Evolutionary conservation across 2,888 invertebrate genomes (phyloP).

Genomic region (Palloptera scutellata): DNA sequence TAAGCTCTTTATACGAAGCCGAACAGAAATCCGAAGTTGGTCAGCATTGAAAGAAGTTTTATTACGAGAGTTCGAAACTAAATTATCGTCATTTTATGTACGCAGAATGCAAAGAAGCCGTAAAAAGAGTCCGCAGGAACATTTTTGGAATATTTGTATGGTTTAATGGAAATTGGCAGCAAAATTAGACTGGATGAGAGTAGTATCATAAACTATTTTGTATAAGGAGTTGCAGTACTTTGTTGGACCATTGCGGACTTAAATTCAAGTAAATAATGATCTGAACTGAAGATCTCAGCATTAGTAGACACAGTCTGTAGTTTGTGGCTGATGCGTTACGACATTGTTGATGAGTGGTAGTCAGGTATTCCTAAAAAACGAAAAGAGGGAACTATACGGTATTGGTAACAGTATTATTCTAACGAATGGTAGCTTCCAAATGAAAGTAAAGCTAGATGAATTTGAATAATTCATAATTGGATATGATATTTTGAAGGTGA

Average conservation of each 20-base stretch:
- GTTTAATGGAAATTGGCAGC: conserved; percentile 24
- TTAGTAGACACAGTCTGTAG: too few relatives aligned
- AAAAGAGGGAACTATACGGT: background rate
- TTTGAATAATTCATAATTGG: too few relatives aligned
- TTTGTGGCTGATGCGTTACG: too few relatives aligned
- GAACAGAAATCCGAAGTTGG: conserved; percentile 24
- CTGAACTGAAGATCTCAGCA: too few relatives aligned
- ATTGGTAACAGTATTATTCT: too few relatives aligned
- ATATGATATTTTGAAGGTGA: too few relatives aligned
- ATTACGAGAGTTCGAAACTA: conserved; percentile 29
- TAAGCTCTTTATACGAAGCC: conserved; percentile 22
- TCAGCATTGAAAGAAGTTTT: conserved; percentile 24
- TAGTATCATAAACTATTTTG: conserved; percentile 26
- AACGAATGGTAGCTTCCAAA: too few relatives aligned
- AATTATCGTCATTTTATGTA: conserved; percentile 26
- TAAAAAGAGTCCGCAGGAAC: conserved; percentile 25
- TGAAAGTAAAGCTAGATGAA: too few relatives aligned
- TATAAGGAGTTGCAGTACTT: conserved; percentile 23
- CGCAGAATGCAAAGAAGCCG: conserved; percentile 24
- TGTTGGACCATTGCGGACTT: background rate
- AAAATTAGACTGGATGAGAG: conserved; percentile 19
- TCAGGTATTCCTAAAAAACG: too few relatives aligned
- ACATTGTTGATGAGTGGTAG: too few relatives aligned
- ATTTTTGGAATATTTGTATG: conserved; percentile 21
- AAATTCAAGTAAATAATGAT: too few relatives aligned